Evolutionary conservation across 2,888 invertebrate species (phyloP).

Genomic region (Gasteruption jaculator): DNA sequence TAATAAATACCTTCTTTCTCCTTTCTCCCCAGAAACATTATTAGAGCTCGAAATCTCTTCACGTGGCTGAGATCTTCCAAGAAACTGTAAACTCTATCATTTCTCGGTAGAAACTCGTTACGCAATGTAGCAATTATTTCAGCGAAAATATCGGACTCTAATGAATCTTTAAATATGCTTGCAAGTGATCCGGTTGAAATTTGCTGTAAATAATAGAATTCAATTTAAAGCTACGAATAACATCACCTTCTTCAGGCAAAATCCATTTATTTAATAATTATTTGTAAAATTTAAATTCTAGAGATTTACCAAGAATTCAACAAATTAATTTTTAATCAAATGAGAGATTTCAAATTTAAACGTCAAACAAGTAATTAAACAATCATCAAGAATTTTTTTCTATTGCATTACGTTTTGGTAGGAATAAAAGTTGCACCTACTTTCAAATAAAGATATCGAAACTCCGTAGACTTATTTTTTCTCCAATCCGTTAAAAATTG

Average conservation of each 20-base stretch:
- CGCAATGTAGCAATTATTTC: conserved; percentile 57
- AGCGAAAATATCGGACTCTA: conserved; percentile 63
- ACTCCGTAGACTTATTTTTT: conserved; percentile 52
- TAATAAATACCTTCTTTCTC: conserved; percentile 61
- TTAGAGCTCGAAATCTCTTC: conserved; percentile 63
- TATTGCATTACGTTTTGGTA: too few species aligned
- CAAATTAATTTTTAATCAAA: too few species aligned
- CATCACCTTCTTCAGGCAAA: too few species aligned
- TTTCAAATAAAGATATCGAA: conserved; percentile 61
- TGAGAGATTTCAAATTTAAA: too few species aligned
- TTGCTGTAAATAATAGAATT: conserved; percentile 52
- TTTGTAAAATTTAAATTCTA: too few species aligned
- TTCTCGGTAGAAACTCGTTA: conserved; percentile 51
- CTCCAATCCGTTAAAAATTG: conserved; percentile 66
- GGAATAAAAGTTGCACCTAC: conserved; percentile 33
- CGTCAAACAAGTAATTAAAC: too few species aligned
- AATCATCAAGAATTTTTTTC: too few species aligned
- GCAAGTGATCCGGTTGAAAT: conserved; percentile 59
- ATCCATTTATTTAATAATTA: conserved; percentile 8
- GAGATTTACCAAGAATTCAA: too few species aligned
- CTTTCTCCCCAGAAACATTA: conserved; percentile 59
- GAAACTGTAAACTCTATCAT: conserved; percentile 53
- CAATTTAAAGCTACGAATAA: conserved; percentile 9
- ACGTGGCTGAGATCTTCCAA: conserved; percentile 57
- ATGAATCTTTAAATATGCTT: conserved; percentile 63